Evolutionary conservation across 2,797 vertebrate genomes (phyloP).

Genomic region (Scomberomorus guttatus): DNA sequence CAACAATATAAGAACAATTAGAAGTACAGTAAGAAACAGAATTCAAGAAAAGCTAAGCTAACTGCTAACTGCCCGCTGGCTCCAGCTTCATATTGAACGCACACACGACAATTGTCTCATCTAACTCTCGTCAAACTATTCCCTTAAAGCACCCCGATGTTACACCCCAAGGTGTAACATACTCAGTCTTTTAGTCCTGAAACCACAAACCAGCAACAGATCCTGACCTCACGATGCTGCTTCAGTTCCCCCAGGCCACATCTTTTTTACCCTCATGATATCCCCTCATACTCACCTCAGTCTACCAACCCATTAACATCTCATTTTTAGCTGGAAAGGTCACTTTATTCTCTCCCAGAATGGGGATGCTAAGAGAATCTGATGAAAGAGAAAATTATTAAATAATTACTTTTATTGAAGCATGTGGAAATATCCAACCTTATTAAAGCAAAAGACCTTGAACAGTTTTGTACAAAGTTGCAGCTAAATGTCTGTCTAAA

Average conservation of each 20-base stretch:
- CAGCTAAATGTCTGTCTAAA: neutral
- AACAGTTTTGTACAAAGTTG: neutral
- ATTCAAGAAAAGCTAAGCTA: neutral
- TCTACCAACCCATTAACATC: neutral
- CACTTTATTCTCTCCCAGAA: neutral
- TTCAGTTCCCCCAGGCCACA: neutral
- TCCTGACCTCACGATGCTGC: neutral
- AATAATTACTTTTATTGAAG: neutral
- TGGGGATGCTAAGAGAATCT: neutral
- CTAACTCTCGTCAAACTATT: neutral
- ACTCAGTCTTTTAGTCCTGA: neutral
- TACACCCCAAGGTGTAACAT: neutral
- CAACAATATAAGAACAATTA: neutral
- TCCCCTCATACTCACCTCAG: neutral
- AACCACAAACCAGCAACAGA: neutral
- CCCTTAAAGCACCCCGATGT: neutral
- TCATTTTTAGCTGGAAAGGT: neutral
- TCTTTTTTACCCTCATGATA: neutral
- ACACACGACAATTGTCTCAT: neutral
- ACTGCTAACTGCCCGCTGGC: neutral
- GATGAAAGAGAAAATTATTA: neutral
- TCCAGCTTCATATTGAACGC: neutral
- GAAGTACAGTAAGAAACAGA: neutral
- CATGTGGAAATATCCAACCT: neutral
- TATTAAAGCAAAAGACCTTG: slow-evolving; percentile 3